phyloP scores from a whole-genome alignment of 2,888 invertebrate genomes.

The Icerya purchasi region DNA sequence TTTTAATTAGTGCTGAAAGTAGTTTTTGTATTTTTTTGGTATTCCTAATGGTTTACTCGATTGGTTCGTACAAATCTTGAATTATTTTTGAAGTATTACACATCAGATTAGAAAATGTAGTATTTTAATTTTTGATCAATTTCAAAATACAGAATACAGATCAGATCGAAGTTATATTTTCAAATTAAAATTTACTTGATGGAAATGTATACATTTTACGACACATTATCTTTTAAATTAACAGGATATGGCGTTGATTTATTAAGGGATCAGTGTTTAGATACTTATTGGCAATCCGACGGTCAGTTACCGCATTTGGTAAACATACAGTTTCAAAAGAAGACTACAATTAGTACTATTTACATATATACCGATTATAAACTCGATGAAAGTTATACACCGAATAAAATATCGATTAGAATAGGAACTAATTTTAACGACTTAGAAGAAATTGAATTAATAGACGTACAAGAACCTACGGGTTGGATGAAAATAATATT shows the following conservation, averaged over 20 bases:
- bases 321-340: constrained; percentile 85
- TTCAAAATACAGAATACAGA: background rate
- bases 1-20: no score
- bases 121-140: background rate
- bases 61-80: no score
- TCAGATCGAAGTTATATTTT: background rate
- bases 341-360: constrained; percentile 84
- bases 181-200: no score
- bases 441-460: constrained; percentile 81
- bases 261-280: constrained; percentile 78
- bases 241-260: constrained; percentile 91
- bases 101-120: background rate
- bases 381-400: constrained; percentile 96
- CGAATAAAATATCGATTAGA: constrained; percentile 73
- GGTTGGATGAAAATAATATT: constrained; percentile 92
- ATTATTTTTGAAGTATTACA: background rate
- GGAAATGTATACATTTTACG: no score
- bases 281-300: constrained; percentile 99
- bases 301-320: constrained; percentile 94
- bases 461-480: constrained; percentile 79
- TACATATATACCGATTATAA: constrained; percentile 96
- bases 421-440: constrained; percentile 94
- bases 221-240: no score
- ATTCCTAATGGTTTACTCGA: no score
- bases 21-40: no score